A percentile compares a stretch with the other conserved stretches of the same genome.
phyloP scores from a whole-genome alignment of 2,113 vertebrate genomes.

The Panthera leo region DNA sequence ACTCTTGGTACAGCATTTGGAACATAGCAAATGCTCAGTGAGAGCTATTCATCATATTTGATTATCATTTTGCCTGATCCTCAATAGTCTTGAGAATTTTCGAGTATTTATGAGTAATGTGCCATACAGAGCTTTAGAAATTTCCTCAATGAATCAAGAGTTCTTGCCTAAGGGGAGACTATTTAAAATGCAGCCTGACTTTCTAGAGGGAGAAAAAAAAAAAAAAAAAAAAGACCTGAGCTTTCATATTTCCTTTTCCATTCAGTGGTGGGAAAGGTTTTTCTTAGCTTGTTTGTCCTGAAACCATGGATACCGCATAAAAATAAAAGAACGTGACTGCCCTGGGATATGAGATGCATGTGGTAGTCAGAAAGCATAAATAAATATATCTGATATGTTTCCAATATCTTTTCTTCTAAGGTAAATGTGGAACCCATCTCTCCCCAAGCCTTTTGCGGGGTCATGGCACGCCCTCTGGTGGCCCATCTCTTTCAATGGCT shows the following conservation, averaged over 20 bases:
- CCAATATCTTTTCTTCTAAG: background rate
- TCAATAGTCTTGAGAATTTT: conserved; percentile 4
- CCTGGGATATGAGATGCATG: background rate
- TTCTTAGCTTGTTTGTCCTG: conserved; percentile 9
- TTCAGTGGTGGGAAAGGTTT: conserved; percentile 21
- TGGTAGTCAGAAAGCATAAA: background rate
- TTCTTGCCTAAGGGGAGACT: background rate
- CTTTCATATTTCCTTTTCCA: background rate
- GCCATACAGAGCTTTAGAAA: background rate
- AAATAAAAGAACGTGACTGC: background rate
- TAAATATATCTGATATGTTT: background rate
- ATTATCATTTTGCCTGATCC: background rate
- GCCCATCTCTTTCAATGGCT: background rate
- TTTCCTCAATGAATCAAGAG: background rate
- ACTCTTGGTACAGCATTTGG: background rate
- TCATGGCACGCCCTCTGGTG: conserved; percentile 68
- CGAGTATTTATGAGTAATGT: background rate
- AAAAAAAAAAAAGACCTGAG: background rate
- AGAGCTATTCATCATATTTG: background rate
- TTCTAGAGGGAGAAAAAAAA: background rate
- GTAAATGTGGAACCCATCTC: background rate
- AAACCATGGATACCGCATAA: conserved; percentile 2
- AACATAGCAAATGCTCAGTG: background rate
- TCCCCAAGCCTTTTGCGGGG: background rate
- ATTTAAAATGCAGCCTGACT: conserved; percentile 11